Percentiles rank a stretch among this genome's conserved stretches.
Evolutionary conservation across 1,140 invertebrate genomes (phyloP).

Genomic region (Scylla paramamosain): DNA sequence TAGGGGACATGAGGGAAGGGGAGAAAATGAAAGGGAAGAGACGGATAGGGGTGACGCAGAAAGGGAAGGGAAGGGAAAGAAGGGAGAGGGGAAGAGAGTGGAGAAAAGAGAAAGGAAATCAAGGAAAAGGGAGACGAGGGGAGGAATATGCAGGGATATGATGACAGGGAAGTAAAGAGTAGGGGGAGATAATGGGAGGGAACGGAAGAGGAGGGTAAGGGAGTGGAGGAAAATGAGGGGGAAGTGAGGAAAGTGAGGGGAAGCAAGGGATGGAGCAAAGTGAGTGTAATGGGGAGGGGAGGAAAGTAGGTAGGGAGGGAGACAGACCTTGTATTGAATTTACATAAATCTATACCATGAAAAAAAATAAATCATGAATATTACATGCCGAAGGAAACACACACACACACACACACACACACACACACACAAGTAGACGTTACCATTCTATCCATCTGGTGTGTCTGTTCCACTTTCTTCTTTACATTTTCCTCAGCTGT

Average conservation of each 20-base stretch:
- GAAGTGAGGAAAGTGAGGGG: neutral
- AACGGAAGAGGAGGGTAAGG: neutral
- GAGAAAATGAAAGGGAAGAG: neutral
- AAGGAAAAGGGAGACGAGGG: too few species aligned
- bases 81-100: neutral
- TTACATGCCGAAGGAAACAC: neutral
- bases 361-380: neutral
- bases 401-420: constrained; percentile 12
- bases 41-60: too few species aligned
- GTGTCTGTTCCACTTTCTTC: too few species aligned
- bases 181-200: too few species aligned
- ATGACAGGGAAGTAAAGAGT: too few species aligned
- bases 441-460: too few species aligned
- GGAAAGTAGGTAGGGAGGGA: neutral
- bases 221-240: neutral
- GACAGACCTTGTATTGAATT: neutral
- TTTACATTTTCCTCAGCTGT: too few species aligned
- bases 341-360: neutral
- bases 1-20: neutral
- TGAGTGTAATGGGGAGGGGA: neutral
- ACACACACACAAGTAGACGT: neutral
- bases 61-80: neutral
- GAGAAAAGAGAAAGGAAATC: neutral
- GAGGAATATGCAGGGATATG: too few species aligned
- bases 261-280: neutral